Conservation (phyloP, 2,888 invertebrate species). For the Andrena chrysosceles region DNA sequence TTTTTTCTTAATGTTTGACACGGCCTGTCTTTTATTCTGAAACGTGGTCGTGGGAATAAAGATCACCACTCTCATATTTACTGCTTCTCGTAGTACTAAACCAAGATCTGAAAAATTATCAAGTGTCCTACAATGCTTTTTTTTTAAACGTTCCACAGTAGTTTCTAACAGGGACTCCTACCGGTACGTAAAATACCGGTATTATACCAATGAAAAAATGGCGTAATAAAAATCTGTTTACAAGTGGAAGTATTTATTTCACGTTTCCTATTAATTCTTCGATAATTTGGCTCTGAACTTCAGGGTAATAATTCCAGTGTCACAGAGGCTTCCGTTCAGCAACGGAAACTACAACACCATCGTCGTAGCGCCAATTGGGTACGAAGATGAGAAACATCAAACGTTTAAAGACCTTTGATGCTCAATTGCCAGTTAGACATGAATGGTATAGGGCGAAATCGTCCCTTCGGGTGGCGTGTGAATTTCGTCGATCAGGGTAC, state of each 20-base stretch:
- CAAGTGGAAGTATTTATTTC: background rate
- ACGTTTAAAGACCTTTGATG: conserved; percentile 79
- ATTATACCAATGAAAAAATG: background rate
- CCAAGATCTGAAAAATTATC: background rate
- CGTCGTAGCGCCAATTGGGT: conserved; percentile 59
- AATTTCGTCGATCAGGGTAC: conserved; percentile 69
- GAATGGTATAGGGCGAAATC: conserved; percentile 67
- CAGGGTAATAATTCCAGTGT: conserved; percentile 47
- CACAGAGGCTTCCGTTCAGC: conserved; percentile 63
- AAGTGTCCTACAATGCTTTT: background rate
- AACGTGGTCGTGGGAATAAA: background rate
- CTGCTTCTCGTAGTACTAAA: background rate
- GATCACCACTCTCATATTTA: conserved; percentile 20
- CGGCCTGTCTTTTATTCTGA: background rate
- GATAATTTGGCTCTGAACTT: conserved; percentile 40
- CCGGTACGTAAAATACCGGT: too few species aligned
- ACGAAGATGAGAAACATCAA: conserved; percentile 70
- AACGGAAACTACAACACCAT: conserved; percentile 67
- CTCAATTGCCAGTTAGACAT: conserved; percentile 74
- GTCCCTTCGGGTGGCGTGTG: conserved; percentile 57
- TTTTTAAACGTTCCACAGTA: background rate
- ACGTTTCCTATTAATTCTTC: conserved; percentile 11
- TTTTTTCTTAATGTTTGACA: conserved; percentile 10
- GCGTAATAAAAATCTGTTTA: conserved; percentile 3
- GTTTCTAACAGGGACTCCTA: too few species aligned